Base-by-base conservation (phyloP, 2,797 vertebrate genomes). In the Clarias pachynema region DNA sequence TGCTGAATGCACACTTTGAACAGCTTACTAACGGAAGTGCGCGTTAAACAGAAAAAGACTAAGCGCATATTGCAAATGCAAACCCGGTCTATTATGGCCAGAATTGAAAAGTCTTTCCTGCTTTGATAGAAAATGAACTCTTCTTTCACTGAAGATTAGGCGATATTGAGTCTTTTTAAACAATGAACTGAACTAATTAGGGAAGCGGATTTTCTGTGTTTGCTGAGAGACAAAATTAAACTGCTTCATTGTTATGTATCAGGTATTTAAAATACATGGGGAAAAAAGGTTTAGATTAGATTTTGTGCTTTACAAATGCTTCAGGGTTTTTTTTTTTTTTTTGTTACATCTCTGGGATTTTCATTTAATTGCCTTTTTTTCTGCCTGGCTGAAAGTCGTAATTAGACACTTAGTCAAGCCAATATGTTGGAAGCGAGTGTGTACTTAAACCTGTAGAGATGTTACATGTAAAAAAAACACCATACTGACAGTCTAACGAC, bases 351-450 rank as follows among this genome's bases (percentile, higher is more conserved):
- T 8, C 37, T 62, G 14, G 57, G 31, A 53, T 72, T 70, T 60
- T 78, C 18, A 80, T 80, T 29, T 16, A 29, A 44, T 65, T 44
- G n/a, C 59, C 60, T 63, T 74, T 57, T 62, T 69, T 62, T 69
- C 31, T 65, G 65, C 49, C n/a, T 65, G 66, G 24, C 4, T 65
- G 57, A 8, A 73, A 53, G 5, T 69, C 9, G 40, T 37, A 70
- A 79, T 69, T 60, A 24, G 15, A 70, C 49, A 68, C 24, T 44
- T 22, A 57, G 31, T 24, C 31, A 37, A 84, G 44, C 63, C 56
- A 16, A 1, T 15, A 79, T 62, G 31, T n/a, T 62, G 15, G 20
- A 62, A 79, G 1, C 9, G 10, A 14, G 12, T 78, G 37, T 62
- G 75, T 79, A 60, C n/a, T 40, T 29, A 59, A 10, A 59, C 74